These are phyloP conservation scores for Anorthoa munda DNA, from an alignment of 2,888 invertebrate species.

Conservation along the genomic window DNA sequence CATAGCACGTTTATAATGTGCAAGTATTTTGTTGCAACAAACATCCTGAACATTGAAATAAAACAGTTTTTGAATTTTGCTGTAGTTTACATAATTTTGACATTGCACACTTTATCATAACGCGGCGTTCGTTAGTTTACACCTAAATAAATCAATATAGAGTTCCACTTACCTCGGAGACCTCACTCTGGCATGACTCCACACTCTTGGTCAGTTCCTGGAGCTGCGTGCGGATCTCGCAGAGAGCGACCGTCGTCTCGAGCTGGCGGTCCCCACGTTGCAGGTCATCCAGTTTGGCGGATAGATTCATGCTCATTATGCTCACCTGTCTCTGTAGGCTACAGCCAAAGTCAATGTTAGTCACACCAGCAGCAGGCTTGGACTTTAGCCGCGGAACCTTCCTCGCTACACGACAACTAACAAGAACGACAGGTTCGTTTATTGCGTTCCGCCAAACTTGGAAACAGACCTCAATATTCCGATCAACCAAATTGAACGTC, in stretches of 20 bases:
- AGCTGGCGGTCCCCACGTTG: conserved; percentile 97
- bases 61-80: conserved; percentile 19
- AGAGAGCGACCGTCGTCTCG: conserved; percentile 98
- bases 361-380: conserved; percentile 49
- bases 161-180: conserved; percentile 93
- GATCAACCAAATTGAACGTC: neutral
- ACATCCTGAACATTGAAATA: neutral
- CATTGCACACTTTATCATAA: conserved; percentile 46
- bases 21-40: neutral
- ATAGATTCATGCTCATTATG: conserved; percentile 99
- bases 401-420: conserved; percentile 43
- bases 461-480: neutral
- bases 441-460: neutral
- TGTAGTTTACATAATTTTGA: conserved; percentile 6
- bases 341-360: conserved; percentile 70
- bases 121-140: neutral
- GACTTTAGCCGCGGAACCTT: conserved; percentile 35
- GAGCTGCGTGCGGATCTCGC: conserved; percentile 97
- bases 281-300: conserved; percentile 98
- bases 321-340: conserved; percentile 99
- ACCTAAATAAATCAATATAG: conserved; percentile 4
- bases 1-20: neutral
- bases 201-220: conserved; percentile 98
- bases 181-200: conserved; percentile 98
- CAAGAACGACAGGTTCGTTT: conserved; percentile 1